Evolutionary conservation across 2,888 invertebrate species (phyloP).

Genomic region (Conomelus anceps): DNA sequence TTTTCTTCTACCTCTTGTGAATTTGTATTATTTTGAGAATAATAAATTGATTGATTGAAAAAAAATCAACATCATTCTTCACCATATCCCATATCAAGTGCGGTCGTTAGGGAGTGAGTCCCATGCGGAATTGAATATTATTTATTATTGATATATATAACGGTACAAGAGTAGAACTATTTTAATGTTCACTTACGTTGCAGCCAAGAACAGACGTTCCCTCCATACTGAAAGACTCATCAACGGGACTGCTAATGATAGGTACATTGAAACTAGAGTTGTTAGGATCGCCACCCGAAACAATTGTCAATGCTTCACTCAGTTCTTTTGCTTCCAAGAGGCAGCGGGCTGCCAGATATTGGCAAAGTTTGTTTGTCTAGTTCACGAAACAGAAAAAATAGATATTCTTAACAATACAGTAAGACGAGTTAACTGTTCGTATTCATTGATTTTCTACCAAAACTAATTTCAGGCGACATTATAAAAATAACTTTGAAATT

Average conservation of each 20-base stretch:
- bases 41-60: too few species aligned
- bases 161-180: too few species aligned
- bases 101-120: too few species aligned
- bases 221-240: not conserved
- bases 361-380: conserved; percentile 2
- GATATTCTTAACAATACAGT: not conserved
- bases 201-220: not conserved
- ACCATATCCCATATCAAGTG: too few species aligned
- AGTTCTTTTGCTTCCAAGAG: conserved; percentile 1
- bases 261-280: not conserved
- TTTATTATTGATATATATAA: too few species aligned
- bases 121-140: too few species aligned
- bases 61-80: too few species aligned
- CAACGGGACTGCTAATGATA: not conserved
- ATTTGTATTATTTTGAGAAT: too few species aligned
- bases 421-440: too few species aligned
- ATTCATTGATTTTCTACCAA: too few species aligned
- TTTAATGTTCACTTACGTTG: not conserved
- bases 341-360: not conserved
- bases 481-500: not conserved
- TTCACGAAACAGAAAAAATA: not conserved
- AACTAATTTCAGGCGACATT: not conserved
- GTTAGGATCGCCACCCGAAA: not conserved
- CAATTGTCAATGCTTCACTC: not conserved
- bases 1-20: too few species aligned